These are phyloP conservation scores for Lemur catta DNA, from an alignment of 2,797 vertebrate species.

Conservation along the genomic window DNA sequence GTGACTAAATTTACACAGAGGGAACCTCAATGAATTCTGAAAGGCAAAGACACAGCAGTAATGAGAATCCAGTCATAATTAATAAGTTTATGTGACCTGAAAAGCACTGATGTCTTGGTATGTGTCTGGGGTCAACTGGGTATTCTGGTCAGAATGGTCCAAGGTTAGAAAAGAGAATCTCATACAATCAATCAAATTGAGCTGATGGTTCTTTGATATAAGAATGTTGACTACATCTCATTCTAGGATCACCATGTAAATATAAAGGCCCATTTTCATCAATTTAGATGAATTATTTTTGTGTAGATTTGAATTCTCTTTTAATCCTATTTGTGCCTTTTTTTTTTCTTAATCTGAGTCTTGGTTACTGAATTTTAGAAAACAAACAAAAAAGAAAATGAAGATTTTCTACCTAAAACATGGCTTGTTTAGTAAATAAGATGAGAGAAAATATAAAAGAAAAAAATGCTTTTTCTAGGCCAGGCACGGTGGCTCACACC, in stretches of 20 bases:
- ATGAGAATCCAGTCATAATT: background rate
- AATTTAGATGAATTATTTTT: slow-evolving; percentile 27
- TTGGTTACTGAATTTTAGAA: background rate
- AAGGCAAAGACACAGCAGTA: background rate
- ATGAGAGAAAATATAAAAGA: slow-evolving; percentile 28
- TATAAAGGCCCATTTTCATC: background rate
- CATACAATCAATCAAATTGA: background rate
- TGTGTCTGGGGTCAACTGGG: background rate
- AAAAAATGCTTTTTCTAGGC: background rate
- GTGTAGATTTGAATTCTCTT: background rate
- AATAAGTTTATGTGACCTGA: background rate
- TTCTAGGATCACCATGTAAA: background rate
- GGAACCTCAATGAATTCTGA: background rate
- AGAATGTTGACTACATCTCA: background rate
- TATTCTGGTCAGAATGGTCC: background rate
- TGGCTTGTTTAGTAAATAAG: slow-evolving; percentile 34
- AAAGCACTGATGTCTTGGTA: background rate
- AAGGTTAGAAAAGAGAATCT: slow-evolving; percentile 7
- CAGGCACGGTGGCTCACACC: too few species aligned
- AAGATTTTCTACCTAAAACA: slow-evolving; percentile 37
- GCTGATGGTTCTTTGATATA: background rate
- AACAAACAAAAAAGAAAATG: slow-evolving; percentile 41
- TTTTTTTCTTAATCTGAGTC: background rate
- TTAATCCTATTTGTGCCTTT: background rate
- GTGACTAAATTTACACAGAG: background rate